Percentiles rank a stretch among this genome's conserved stretches.
These are phyloP conservation scores for Penaeus vannamei DNA, from an alignment of 1,140 invertebrate species.

Conservation along the genomic window DNA sequence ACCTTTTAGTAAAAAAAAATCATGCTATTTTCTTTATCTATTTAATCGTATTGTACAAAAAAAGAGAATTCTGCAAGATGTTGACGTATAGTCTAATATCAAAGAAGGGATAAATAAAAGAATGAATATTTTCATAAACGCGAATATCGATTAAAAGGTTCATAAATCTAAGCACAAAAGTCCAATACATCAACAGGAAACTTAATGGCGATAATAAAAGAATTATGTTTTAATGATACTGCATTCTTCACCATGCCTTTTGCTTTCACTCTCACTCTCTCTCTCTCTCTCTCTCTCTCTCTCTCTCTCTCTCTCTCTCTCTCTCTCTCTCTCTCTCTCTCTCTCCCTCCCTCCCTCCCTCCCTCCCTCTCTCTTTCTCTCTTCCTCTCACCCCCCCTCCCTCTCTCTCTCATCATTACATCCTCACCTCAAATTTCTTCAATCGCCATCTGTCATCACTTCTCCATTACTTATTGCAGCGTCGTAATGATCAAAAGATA, in stretches of 20 bases:
- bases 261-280: not conserved
- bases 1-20: no score
- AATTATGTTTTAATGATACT: no score
- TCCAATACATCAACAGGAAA: not conserved
- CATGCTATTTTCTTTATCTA: no score
- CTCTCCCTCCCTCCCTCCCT: constrained; percentile 16
- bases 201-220: not conserved
- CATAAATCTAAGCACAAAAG: no score
- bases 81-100: no score
- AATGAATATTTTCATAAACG: no score
- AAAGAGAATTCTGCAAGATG: no score
- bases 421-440: not conserved
- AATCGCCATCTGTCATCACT: not conserved
- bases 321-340: not conserved
- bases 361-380: not conserved
- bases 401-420: not conserved
- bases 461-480: not conserved
- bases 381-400: not conserved
- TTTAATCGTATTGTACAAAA: no score
- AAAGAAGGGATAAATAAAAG: no score
- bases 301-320: not conserved
- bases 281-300: not conserved
- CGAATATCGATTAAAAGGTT: no score
- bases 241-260: not conserved
- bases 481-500: not conserved